Conservation (phyloP, 2,888 invertebrate genomes). For the Agriotes lineatus region DNA sequence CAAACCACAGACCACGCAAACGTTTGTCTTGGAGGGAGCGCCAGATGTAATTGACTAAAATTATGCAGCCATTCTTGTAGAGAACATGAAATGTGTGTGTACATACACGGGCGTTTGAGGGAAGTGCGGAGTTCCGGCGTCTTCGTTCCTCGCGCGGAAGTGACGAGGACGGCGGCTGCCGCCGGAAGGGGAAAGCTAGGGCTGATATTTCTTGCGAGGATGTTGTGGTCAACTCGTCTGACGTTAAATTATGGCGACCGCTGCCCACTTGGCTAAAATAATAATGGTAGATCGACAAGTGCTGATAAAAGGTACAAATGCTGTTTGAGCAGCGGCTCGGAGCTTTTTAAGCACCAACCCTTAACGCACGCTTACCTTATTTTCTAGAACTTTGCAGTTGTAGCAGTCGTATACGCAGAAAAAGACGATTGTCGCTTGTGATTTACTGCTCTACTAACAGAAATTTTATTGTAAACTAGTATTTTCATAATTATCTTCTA, state of each 20-base stretch:
- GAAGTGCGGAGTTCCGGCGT: conserved; percentile 13
- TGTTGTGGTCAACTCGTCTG: conserved; percentile 24
- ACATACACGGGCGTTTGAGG: conserved; percentile 32
- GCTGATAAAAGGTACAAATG: conserved; percentile 1
- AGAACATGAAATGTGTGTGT: conserved; percentile 40
- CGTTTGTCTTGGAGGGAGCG: conserved; percentile 40
- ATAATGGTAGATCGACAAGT: conserved; percentile 16
- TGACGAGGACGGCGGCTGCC: conserved; percentile 10
- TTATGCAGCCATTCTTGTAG: conserved; percentile 50
- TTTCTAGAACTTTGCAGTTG: too few relatives aligned
- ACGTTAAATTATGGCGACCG: conserved; percentile 26
- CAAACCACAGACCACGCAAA: conserved; percentile 36
- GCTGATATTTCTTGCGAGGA: conserved; percentile 33
- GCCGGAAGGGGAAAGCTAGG: conserved; percentile 15
- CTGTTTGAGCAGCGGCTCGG: not conserved
- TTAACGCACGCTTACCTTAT: too few relatives aligned
- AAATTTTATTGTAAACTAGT: too few relatives aligned
- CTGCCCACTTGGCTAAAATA: conserved; percentile 14
- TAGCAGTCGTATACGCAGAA: too few relatives aligned
- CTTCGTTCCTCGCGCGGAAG: conserved; percentile 4
- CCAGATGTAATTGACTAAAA: conserved; percentile 55
- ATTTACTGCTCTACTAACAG: too few relatives aligned
- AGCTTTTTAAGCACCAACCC: too few relatives aligned
- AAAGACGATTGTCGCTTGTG: too few relatives aligned
- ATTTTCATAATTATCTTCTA: too few relatives aligned